Evolutionary conservation across 2,797 vertebrate genomes (phyloP).

Genomic region (Myioborus melanocephalus): DNA sequence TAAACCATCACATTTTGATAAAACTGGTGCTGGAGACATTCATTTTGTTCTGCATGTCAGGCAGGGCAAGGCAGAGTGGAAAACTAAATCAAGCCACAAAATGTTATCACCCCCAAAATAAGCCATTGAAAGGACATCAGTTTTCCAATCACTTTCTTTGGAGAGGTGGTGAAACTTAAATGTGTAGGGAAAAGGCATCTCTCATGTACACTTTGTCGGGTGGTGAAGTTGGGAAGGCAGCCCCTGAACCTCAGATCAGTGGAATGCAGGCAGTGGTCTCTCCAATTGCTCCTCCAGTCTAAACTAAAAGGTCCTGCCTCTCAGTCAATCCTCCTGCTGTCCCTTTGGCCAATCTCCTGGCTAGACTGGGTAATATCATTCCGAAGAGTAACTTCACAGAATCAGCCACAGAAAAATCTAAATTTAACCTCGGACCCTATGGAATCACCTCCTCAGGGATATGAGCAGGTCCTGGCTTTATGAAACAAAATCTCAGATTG

Average conservation of each 20-base stretch:
- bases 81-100: neutral
- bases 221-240: neutral
- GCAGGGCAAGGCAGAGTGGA: neutral
- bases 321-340: neutral
- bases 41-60: neutral
- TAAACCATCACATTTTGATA: neutral
- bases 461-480: neutral
- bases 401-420: neutral
- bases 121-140: neutral
- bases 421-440: neutral
- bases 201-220: neutral
- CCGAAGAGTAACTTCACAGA: neutral
- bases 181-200: neutral
- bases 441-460: neutral
- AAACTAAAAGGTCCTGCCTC: neutral
- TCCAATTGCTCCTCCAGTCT: neutral
- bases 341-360: neutral
- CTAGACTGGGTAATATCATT: neutral
- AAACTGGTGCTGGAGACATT: neutral
- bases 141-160: neutral
- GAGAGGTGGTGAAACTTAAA: neutral
- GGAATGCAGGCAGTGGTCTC: neutral
- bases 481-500: conserved; percentile 7
- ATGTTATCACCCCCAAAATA: neutral
- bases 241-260: neutral